These are phyloP conservation scores for Microctenopoma stevenorrisi DNA, from an alignment of 2,797 vertebrate species.

Conservation along the genomic window DNA sequence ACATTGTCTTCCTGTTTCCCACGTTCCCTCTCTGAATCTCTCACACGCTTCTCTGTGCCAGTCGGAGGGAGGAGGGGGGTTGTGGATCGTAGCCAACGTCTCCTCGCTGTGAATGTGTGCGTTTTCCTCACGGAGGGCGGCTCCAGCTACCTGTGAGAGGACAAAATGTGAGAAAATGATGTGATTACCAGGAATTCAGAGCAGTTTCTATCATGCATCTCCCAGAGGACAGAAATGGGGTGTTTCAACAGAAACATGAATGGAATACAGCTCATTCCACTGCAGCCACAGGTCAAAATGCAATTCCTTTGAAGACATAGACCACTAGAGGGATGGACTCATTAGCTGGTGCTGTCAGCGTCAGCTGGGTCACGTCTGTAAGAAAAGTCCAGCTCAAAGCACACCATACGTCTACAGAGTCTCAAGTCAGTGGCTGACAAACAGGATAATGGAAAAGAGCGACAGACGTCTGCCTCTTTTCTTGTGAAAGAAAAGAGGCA, in stretches of 20 bases:
- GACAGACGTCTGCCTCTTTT: conserved; percentile 13
- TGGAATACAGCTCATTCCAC: conserved; percentile 10
- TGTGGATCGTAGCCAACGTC: conserved; percentile 30
- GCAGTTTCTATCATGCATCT: neutral
- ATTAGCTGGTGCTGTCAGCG: neutral
- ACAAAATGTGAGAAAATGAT: neutral
- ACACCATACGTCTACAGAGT: neutral
- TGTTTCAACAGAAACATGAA: conserved; percentile 7
- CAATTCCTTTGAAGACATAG: conserved; percentile 22
- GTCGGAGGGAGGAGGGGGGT: conserved; percentile 32
- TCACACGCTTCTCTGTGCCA: conserved; percentile 62
- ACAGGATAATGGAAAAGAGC: conserved; percentile 9
- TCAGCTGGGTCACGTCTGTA: conserved; percentile 39
- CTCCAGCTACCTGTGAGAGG: conserved; percentile 67
- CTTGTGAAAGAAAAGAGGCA: conserved; percentile 1
- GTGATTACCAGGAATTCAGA: neutral
- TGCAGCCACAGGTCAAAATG: conserved; percentile 23
- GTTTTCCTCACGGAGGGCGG: conserved; percentile 48
- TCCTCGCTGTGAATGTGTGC: conserved; percentile 32
- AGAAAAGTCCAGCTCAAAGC: neutral
- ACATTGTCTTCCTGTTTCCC: conserved; percentile 80
- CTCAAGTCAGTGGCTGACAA: neutral
- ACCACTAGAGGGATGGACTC: conserved; percentile 2
- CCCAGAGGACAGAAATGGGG: neutral
- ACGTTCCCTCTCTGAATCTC: conserved; percentile 65